Base-by-base conservation (phyloP, 1,140 invertebrate species). In the Onthophagus taurus region DNA sequence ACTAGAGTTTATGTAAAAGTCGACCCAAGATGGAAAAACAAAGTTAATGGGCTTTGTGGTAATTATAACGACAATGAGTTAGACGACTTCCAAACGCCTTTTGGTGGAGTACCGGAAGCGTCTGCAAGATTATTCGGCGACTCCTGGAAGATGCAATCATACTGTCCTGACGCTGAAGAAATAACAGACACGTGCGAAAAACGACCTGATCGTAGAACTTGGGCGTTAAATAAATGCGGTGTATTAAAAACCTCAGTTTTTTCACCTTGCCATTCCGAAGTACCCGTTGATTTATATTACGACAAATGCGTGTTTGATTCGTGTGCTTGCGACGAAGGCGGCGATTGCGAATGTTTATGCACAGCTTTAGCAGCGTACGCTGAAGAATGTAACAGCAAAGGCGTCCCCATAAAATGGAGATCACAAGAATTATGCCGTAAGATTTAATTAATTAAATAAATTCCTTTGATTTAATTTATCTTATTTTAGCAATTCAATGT, bases 331-430 rank as follows among this genome's bases (percentile, higher is more conserved):
- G 88, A 92, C 63, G 68, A 76, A 55, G 89, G 89, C 13, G 89
- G 81, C 0, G 89, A 93, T 61, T 95, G 90, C 58, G 81, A 86
- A 43, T 95, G 89, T 65, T 63, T 91, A 0, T 94, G 90, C 61
- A 89, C 89, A 1, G 83, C 89, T 1, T 67, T 94, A 11, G 81
- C 87, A 0, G 81, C 84, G 3, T 93, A 93, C 63, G 85, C 86
- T 13, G 77, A 89, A 52, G 78, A 81, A 53, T 94, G 90, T 59
- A 81, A 78, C 33, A 68, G 69, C 2, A 71, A 76, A 31, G 82
- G 81, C 11, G 73, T 84, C 12, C 72, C 74, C 4, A 74, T 92
- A 7, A 77, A 79, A 49, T 94, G 89, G 89, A 66, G 90, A 39
- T 76, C 75, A 1, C 83, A 85, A 54, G 70, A 83, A 24, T 65